Conservation (phyloP, 2,797 vertebrate genomes). For the Numenius phaeopus region DNA sequence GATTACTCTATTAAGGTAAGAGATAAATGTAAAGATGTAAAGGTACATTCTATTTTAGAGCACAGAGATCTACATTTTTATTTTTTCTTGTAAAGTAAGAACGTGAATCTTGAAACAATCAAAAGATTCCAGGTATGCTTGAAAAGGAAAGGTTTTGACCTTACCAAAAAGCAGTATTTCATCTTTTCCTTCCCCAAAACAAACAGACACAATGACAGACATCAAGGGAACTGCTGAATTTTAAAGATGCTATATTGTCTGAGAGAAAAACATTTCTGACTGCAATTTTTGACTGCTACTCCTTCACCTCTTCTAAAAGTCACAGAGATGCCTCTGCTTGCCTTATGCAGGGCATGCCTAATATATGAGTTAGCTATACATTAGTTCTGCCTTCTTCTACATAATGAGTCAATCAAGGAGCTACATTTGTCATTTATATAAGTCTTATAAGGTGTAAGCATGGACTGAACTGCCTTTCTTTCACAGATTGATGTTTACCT, state of each 20-base stretch:
- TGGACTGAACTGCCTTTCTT: not conserved
- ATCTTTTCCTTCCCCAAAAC: conserved; percentile 25
- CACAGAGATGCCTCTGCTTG: not conserved
- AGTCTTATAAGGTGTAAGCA: not conserved
- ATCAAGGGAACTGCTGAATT: conserved; percentile 44
- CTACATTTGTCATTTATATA: not conserved
- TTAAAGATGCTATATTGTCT: conserved; percentile 11
- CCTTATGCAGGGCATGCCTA: conserved; percentile 1
- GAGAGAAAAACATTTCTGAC: conserved; percentile 9
- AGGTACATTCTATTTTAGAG: not conserved
- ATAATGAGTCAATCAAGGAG: conserved; percentile 29
- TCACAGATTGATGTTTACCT: not conserved
- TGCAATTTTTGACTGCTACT: not conserved
- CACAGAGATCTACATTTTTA: not conserved
- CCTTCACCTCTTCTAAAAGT: not conserved
- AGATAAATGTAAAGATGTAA: not conserved
- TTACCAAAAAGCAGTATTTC: conserved; percentile 7
- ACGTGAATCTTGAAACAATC: not conserved
- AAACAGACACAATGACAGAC: conserved; percentile 43
- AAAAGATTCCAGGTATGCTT: not conserved
- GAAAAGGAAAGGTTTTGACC: conserved; percentile 33
- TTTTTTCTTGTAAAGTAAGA: not conserved
- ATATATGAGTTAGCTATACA: not conserved
- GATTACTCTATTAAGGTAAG: not conserved
- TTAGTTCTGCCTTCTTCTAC: conserved; percentile 29